Evolutionary conservation across 2,888 invertebrate genomes (phyloP).

Genomic region (Athripsodes cinereus): DNA sequence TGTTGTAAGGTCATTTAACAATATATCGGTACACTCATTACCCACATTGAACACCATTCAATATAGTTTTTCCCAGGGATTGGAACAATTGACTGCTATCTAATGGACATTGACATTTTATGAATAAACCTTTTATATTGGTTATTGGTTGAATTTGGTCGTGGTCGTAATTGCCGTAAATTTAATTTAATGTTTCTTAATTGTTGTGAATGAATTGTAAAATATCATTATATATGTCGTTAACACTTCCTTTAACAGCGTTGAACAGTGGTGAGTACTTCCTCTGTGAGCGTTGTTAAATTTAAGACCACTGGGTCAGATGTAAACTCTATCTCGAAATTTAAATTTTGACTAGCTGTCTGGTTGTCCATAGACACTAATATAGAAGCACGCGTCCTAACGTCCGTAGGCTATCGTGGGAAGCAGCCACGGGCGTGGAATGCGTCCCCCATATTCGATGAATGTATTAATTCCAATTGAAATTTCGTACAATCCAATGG

Average conservation of each 20-base stretch:
- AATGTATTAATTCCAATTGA: conserved; percentile 45
- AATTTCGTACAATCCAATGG: conserved; percentile 26
- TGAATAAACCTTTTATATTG: background rate
- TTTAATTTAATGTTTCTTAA: background rate
- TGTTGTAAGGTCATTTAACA: conserved; percentile 14
- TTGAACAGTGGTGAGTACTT: too few species aligned
- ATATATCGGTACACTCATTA: background rate
- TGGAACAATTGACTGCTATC: conserved; percentile 3
- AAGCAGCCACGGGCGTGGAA: conserved; percentile 49
- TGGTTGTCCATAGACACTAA: background rate
- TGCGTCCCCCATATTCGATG: conserved; percentile 51
- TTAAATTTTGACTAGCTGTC: background rate
- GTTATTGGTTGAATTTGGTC: background rate
- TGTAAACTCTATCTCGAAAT: background rate
- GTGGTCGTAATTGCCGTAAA: background rate
- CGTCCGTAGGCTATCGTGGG: conserved; percentile 40
- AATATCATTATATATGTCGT: too few species aligned
- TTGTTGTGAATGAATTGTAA: too few species aligned
- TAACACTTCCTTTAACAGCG: too few species aligned
- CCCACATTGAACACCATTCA: conserved; percentile 13
- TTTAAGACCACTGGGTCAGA: too few species aligned
- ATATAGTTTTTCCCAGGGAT: conserved; percentile 14
- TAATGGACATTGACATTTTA: conserved; percentile 10
- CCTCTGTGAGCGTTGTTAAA: too few species aligned
- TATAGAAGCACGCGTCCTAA: conserved; percentile 1